phyloP scores from a whole-genome alignment of 2,888 invertebrate genomes.

The Laspeyria flexula region DNA sequence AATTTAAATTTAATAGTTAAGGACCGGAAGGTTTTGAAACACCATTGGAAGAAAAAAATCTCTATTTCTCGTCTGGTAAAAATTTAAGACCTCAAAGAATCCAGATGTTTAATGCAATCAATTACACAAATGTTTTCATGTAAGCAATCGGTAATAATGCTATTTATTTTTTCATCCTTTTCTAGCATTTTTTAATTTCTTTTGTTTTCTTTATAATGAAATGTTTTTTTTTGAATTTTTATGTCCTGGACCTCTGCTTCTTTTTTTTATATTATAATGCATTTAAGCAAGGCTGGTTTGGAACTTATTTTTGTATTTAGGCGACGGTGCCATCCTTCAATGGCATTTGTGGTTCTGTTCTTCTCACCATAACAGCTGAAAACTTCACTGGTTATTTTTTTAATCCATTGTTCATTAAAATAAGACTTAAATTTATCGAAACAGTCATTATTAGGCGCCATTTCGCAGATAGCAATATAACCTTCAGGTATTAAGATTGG shows the following conservation, averaged over 20 bases:
- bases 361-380: conserved; percentile 7
- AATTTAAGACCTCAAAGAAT: neutral
- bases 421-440: conserved; percentile 3
- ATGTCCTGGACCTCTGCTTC: conserved; percentile 1
- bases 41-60: neutral
- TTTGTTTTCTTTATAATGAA: neutral
- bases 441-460: neutral
- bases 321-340: conserved; percentile 1
- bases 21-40: neutral
- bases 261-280: conserved; percentile 2
- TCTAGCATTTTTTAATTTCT: conserved; percentile 1
- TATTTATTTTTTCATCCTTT: neutral
- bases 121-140: neutral
- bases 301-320: neutral
- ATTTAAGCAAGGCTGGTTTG: neutral
- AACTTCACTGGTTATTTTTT: neutral
- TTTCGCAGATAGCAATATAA: conserved; percentile 1
- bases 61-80: neutral
- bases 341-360: neutral
- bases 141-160: conserved; percentile 1
- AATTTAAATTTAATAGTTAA: too few species aligned
- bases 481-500: conserved; percentile 8
- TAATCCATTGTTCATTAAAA: conserved; percentile 9
- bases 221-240: neutral
- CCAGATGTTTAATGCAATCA: neutral